Evolutionary conservation across 1,140 invertebrate genomes (phyloP).

Genomic region (Matsumurasca onukii): DNA sequence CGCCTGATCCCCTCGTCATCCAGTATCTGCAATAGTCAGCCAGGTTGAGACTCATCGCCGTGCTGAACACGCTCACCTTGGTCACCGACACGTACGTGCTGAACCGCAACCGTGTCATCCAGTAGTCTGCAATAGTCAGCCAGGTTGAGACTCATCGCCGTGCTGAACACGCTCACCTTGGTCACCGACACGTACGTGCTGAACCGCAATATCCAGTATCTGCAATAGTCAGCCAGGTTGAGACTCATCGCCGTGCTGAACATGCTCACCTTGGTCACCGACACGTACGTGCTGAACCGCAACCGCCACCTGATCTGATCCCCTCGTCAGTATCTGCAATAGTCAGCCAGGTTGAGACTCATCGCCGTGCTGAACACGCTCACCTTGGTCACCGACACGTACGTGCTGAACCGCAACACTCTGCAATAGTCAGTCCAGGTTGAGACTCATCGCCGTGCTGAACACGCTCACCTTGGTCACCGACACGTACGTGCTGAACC

Average conservation of each 20-base stretch:
- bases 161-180: background rate
- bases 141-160: background rate
- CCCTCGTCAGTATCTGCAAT: background rate
- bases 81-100: background rate
- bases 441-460: no score
- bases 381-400: no score
- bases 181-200: background rate
- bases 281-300: no score
- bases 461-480: no score
- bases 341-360: background rate
- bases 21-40: conserved; percentile 58
- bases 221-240: background rate
- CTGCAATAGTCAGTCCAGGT: no score
- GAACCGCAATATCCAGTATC: background rate
- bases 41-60: background rate
- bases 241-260: background rate
- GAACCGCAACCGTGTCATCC: no score
- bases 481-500: no score
- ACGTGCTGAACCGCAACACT: no score
- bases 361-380: no score
- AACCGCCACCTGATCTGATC: no score
- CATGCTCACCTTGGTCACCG: background rate
- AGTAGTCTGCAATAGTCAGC: background rate
- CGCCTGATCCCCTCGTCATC: conserved; percentile 90
- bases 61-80: background rate